phyloP scores from a whole-genome alignment of 2,113 vertebrate species.

The Peromyscus californicus region DNA sequence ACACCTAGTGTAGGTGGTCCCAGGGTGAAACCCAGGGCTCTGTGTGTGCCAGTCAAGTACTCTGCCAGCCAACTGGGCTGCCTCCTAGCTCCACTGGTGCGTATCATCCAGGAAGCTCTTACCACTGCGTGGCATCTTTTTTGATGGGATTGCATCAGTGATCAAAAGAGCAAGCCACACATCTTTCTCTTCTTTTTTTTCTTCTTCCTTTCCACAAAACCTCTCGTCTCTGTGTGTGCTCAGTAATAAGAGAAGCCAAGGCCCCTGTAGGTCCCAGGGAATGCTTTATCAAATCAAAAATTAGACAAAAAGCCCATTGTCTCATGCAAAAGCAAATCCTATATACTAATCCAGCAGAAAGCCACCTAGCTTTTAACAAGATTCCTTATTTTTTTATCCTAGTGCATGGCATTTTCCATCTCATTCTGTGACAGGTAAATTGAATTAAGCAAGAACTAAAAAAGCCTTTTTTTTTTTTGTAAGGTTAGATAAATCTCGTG shows the following conservation, averaged over 20 bases:
- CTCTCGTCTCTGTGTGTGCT: slow-evolving; percentile 49
- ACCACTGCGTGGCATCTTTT: slow-evolving; percentile 31
- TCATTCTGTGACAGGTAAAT: slow-evolving; percentile 42
- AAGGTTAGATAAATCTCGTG: slow-evolving; percentile 35
- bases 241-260: slow-evolving; percentile 74
- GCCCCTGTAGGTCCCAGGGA: slow-evolving; percentile 63
- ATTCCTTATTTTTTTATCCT: slow-evolving; percentile 62
- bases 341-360: slow-evolving; percentile 63
- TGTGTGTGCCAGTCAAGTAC: background rate
- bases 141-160: slow-evolving; percentile 2
- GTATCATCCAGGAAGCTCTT: background rate
- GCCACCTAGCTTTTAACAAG: slow-evolving; percentile 71
- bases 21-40: background rate
- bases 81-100: background rate
- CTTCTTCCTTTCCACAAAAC: slow-evolving; percentile 57
- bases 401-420: slow-evolving; percentile 59
- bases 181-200: slow-evolving; percentile 26
- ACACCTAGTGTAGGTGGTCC: background rate
- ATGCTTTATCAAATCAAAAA: slow-evolving; percentile 77
- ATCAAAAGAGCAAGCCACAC: slow-evolving; percentile 50
- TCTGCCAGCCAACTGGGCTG: too few species aligned
- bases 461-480: slow-evolving; percentile 55
- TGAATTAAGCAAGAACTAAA: slow-evolving; percentile 53
- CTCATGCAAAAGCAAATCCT: slow-evolving; percentile 64
- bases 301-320: slow-evolving; percentile 75